Evolutionary conservation across 2,797 vertebrate species (phyloP), one percentile per base, ranked within the genome.

Genomic region (Gastrophryne carolinensis): DNA sequence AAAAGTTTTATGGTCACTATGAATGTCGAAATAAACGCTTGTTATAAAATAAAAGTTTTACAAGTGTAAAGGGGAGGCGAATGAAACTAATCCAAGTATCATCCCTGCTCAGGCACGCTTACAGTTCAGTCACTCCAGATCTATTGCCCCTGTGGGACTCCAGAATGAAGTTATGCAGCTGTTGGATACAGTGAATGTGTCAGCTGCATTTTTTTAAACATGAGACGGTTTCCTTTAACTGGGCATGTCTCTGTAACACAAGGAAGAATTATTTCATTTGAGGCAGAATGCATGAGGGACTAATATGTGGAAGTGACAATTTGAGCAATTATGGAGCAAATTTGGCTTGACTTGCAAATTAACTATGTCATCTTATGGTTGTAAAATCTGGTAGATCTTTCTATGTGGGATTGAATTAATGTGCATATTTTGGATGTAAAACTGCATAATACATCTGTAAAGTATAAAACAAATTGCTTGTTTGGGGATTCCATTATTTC

Each of bases 241-340:
- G 64, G 68, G 73, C 68, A 62, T 62, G 17, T 53, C 62, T 63
- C 54, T 60, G 50, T 35, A 60, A 35, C 44, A 61, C 49, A 19
- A 68, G 54, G 24, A 54, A 60, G 66, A 62, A 75, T 75, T 58
- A 75, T 69, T 75, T 75, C 73, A 75, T 75, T 68, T 21, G 58
- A 69, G 53, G 27, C 24, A 12, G 26, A 37, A 75, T 75, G 23
- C 73, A 52, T 30, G 17, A 53, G 64, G 54, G 73, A 58, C 52
- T 60, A 60, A n/a, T 27, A n/a, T 21, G 11, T 32, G 54, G 56
- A 68, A 61, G 56, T 68, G 64, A 68, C 53, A 61, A 68, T 75
- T 68, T 52, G 44, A 61, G 73, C 47, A 75, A 68, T 75, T 75
- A 75, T 44, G 44, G 39, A 35, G 54, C 27, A 37, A 35, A 61